A percentile compares a stretch with the other conserved stretches of the same genome.
These are phyloP conservation scores for Leptarthrus brevirostris DNA, from an alignment of 2,888 invertebrate genomes.

Conservation along the genomic window DNA sequence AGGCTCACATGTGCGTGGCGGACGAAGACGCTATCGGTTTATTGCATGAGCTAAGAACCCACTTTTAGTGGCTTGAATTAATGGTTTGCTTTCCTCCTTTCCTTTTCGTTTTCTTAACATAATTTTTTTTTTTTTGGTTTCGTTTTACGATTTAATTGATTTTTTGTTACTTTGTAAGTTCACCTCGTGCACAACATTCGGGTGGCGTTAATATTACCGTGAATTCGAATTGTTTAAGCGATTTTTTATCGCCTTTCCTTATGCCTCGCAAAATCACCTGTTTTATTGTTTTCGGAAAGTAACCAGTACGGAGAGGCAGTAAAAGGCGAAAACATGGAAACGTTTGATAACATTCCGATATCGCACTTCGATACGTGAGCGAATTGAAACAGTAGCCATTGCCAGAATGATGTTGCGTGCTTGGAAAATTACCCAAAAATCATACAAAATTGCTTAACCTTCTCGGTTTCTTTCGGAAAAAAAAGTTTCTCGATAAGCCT, in stretches of 20 bases:
- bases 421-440: too few species aligned
- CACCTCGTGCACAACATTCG: background rate
- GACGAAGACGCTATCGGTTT: background rate
- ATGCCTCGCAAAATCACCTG: background rate
- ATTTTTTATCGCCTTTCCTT: background rate
- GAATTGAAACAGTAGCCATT: too few species aligned
- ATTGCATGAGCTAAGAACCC: background rate
- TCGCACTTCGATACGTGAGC: background rate
- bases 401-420: background rate
- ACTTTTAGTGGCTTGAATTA: background rate
- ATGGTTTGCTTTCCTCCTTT: background rate
- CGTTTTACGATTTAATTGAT: conserved; percentile 27
- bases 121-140: background rate
- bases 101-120: background rate
- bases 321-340: conserved; percentile 9
- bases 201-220: background rate
- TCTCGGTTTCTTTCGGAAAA: too few species aligned
- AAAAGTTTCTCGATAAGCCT: too few species aligned
- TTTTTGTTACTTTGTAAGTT: conserved; percentile 7
- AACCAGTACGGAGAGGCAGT: background rate
- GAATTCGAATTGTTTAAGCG: background rate
- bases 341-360: background rate
- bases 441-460: too few species aligned
- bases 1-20: conserved; percentile 7
- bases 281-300: background rate